Evolutionary conservation across 2,113 vertebrate species (phyloP).

Genomic region (Hippoglossus stenolepis): DNA sequence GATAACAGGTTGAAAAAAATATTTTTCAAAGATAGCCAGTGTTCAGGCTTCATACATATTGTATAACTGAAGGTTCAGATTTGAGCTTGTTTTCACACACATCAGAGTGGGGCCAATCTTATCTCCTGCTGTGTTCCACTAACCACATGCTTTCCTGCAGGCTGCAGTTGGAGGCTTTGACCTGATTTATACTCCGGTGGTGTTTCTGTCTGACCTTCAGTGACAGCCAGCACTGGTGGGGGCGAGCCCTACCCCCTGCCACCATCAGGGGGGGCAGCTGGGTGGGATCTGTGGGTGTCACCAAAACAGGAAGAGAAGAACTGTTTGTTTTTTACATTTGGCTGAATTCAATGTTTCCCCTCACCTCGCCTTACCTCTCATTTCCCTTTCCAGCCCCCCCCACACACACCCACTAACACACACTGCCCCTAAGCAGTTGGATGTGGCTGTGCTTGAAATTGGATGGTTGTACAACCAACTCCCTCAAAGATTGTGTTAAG

Average conservation of each 20-base stretch:
- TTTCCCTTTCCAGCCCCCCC: background rate
- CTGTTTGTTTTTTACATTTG: constrained; percentile 21
- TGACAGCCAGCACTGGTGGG: constrained; percentile 3
- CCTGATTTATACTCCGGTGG: constrained; percentile 51
- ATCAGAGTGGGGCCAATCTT: constrained; percentile 8
- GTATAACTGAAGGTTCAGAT: constrained; percentile 1
- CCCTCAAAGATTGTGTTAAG: too few relatives aligned
- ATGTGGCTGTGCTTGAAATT: constrained; percentile 33
- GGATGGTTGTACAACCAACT: too few relatives aligned
- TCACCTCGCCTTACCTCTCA: background rate
- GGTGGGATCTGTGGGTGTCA: constrained; percentile 14
- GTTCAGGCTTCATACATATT: background rate
- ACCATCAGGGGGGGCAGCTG: constrained; percentile 5
- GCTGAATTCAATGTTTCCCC: constrained; percentile 5
- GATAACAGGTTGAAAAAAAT: background rate
- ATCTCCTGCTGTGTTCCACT: constrained; percentile 16
- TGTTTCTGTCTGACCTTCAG: constrained; percentile 60
- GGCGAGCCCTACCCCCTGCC: constrained; percentile 14
- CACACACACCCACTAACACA: constrained; percentile 4
- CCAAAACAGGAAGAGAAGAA: background rate
- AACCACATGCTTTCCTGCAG: constrained; percentile 39
- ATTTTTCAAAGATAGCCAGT: too few relatives aligned
- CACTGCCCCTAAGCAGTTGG: constrained; percentile 16
- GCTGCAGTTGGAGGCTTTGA: constrained; percentile 41
- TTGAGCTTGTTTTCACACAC: constrained; percentile 8